These are phyloP conservation scores for Drosophila tristis DNA, from an alignment of 1,140 invertebrate genomes.

Conservation along the genomic window DNA sequence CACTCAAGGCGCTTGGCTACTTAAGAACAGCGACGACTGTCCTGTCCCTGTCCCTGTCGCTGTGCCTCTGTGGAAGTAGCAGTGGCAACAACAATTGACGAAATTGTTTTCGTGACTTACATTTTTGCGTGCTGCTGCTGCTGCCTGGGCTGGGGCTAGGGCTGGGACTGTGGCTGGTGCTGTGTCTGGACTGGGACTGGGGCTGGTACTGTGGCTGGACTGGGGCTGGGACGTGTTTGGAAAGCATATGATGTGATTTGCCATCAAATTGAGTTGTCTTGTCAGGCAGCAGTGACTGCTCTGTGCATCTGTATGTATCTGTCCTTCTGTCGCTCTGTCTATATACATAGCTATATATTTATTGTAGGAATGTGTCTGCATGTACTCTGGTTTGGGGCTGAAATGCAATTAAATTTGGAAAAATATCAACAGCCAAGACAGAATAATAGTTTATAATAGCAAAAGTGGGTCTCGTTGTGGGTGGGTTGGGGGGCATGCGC, in stretches of 20 bases:
- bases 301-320: not conserved
- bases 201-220: slow-evolving; percentile 25
- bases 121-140: slow-evolving; percentile 70
- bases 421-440: slow-evolving; percentile 76
- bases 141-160: slow-evolving; percentile 13
- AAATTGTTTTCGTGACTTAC: slow-evolving; percentile 84
- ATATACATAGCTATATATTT: not conserved
- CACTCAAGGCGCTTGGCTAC: slow-evolving; percentile 59
- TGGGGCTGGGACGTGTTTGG: slow-evolving; percentile 75
- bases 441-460: slow-evolving; percentile 81
- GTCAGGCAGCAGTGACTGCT: not conserved
- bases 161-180: no score
- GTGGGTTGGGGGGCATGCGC: slow-evolving; percentile 2
- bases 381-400: slow-evolving; percentile 30
- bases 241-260: slow-evolving; percentile 84
- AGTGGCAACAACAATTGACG: slow-evolving; percentile 78
- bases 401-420: slow-evolving; percentile 83
- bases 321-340: not conserved
- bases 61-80: slow-evolving; percentile 11
- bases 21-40: slow-evolving; percentile 31
- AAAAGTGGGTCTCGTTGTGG: slow-evolving; percentile 6
- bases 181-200: no score
- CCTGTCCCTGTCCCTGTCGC: slow-evolving; percentile 26
- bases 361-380: slow-evolving; percentile 2
- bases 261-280: slow-evolving; percentile 81